Conservation (phyloP, 1,140 invertebrate genomes). For the Bombus impatiens region DNA sequence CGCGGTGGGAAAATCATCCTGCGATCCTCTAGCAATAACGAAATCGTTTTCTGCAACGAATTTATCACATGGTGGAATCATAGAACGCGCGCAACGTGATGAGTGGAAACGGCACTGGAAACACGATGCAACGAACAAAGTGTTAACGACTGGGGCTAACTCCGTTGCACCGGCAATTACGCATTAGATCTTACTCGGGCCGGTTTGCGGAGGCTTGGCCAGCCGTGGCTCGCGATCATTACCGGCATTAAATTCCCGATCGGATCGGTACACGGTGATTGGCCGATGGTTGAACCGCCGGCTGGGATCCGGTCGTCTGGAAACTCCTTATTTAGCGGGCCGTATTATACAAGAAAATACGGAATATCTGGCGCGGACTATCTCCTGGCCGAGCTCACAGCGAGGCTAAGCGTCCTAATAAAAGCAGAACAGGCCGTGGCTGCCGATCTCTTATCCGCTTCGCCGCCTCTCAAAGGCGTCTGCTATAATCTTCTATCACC, state of each 20-base stretch:
- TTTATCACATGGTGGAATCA: slow-evolving; percentile 6
- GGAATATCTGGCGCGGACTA: slow-evolving; percentile 74
- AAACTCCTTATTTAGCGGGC: slow-evolving; percentile 70
- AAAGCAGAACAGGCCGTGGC: slow-evolving; percentile 67
- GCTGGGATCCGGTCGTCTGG: slow-evolving; percentile 38
- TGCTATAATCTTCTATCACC: slow-evolving; percentile 62
- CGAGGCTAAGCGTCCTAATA: slow-evolving; percentile 63
- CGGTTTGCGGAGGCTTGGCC: not conserved
- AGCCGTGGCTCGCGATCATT: slow-evolving; percentile 30
- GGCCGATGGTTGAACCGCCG: slow-evolving; percentile 19
- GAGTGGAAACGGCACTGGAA: not conserved
- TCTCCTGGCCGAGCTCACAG: slow-evolving; percentile 41
- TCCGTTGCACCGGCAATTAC: slow-evolving; percentile 37
- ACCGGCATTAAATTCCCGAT: slow-evolving; percentile 46
- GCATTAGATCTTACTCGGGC: slow-evolving; percentile 36
- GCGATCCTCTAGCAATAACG: not conserved
- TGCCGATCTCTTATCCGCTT: slow-evolving; percentile 43
- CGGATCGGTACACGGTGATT: slow-evolving; percentile 35
- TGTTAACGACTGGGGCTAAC: slow-evolving; percentile 36
- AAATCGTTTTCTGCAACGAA: not conserved
- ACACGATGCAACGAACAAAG: slow-evolving; percentile 13
- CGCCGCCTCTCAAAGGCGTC: slow-evolving; percentile 43
- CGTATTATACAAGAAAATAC: slow-evolving; percentile 71
- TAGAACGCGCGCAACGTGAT: not conserved
- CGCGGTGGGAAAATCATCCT: not conserved